These are phyloP conservation scores for Aspidapion aeneum DNA, from an alignment of 2,888 invertebrate species.

Conservation along the genomic window DNA sequence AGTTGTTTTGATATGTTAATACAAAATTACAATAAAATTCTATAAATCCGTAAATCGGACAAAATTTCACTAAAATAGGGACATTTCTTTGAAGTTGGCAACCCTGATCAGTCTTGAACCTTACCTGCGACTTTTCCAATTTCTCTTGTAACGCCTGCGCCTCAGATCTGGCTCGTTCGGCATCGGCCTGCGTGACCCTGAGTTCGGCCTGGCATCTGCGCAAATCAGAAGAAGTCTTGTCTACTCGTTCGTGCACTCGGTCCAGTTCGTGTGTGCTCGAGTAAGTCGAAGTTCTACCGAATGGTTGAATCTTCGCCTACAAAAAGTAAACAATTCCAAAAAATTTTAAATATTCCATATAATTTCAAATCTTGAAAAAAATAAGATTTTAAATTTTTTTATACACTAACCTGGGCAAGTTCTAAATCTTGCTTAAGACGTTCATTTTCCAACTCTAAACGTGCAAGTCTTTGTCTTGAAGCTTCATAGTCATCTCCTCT, in stretches of 20 bases:
- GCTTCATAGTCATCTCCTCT: slow-evolving; percentile 89
- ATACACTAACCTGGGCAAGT: slow-evolving; percentile 35
- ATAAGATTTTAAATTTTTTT: no score
- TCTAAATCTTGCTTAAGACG: slow-evolving; percentile 82
- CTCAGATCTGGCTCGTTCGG: slow-evolving; percentile 80
- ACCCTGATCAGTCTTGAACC: no score
- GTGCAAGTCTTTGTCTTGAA: slow-evolving; percentile 76
- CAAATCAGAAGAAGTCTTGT: slow-evolving; percentile 80
- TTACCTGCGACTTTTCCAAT: slow-evolving; percentile 80
- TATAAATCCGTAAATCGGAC: no score
- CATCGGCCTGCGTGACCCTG: slow-evolving; percentile 87
- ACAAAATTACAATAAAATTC: no score
- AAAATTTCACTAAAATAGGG: no score
- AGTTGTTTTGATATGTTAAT: no score
- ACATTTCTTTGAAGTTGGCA: no score
- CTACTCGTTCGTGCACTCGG: slow-evolving; percentile 78
- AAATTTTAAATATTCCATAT: no score
- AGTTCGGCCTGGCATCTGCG: slow-evolving; percentile 86
- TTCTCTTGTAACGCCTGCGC: slow-evolving; percentile 86
- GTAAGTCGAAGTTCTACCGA: slow-evolving; percentile 71
- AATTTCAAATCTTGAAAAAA: no score
- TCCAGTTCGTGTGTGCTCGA: slow-evolving; percentile 71
- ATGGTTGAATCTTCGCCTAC: slow-evolving; percentile 73
- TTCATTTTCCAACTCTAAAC: slow-evolving; percentile 88
- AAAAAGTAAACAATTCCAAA: no score